Conservation (phyloP, 64 coral and sea anemone species). For the Montipora cactus region DNA sequence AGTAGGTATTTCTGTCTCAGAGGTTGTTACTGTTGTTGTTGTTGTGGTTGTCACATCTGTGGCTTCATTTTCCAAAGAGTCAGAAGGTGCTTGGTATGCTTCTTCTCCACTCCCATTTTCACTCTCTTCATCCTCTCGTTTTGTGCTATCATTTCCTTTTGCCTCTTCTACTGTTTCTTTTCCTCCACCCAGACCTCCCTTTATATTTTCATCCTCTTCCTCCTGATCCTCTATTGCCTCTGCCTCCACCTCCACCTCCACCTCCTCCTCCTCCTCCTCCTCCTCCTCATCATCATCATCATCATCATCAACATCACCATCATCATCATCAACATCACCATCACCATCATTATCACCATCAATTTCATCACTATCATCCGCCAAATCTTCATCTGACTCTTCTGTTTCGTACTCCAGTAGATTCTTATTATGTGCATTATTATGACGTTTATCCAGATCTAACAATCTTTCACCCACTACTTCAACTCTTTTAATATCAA, state of each 20-base stretch:
- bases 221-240: conserved; percentile 1
- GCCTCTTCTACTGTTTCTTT: conserved; percentile 15
- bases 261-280: not conserved
- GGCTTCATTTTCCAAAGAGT: not conserved
- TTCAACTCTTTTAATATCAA: conserved; percentile 69
- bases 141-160: conserved; percentile 3
- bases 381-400: conserved; percentile 76
- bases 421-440: not conserved
- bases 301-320: not conserved
- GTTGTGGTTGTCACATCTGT: conserved; percentile 6
- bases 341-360: conserved; percentile 26
- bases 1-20: conserved; percentile 28
- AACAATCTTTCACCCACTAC: conserved; percentile 86
- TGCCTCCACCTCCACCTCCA: conserved; percentile 11
- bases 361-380: conserved; percentile 24
- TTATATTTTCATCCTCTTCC: conserved; percentile 58
- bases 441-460: not conserved
- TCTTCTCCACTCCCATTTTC: conserved; percentile 38
- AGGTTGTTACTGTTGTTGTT: conserved; percentile 7
- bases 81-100: conserved; percentile 6
- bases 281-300: conserved; percentile 8
- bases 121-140: conserved; percentile 64
- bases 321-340: conserved; percentile 9
- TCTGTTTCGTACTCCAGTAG: conserved; percentile 81
- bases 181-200: conserved; percentile 14